Evolutionary conservation across 2,113 vertebrate genomes (phyloP).

Genomic region (Trogon surrucura): DNA sequence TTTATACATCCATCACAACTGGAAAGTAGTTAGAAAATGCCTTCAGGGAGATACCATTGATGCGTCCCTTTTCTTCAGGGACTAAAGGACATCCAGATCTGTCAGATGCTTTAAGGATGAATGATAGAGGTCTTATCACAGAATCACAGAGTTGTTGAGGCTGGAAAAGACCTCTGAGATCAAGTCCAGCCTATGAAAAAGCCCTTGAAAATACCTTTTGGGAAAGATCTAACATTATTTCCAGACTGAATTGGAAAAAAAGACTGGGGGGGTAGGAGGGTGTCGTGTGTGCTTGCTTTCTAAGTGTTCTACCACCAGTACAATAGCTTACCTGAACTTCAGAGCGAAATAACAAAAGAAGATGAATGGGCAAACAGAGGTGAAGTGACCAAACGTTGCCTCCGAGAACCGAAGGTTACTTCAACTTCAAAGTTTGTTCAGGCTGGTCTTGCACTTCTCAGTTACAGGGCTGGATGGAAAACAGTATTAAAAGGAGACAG

Average conservation of each 20-base stretch:
- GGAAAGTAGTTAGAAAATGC: neutral
- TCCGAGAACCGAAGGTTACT: neutral
- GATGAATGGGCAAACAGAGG: neutral
- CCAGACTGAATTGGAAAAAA: neutral
- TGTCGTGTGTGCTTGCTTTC: neutral
- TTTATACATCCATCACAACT: neutral
- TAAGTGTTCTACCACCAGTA: neutral
- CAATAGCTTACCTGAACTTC: neutral
- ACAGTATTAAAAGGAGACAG: neutral
- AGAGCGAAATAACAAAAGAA: neutral
- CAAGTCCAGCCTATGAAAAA: too few relatives aligned
- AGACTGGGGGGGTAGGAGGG: too few relatives aligned
- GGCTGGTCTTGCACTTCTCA: neutral
- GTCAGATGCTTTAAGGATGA: neutral
- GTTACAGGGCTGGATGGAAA: neutral
- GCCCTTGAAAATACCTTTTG: neutral
- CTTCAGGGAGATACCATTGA: neutral
- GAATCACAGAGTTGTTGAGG: too few relatives aligned
- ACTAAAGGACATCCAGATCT: neutral
- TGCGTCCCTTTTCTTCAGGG: neutral
- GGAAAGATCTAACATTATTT: neutral
- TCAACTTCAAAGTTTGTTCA: neutral
- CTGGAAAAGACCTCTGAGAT: too few relatives aligned
- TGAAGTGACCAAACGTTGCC: neutral
- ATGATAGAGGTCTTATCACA: neutral